A percentile compares a stretch with the other conserved stretches of the same genome.
phyloP scores from a whole-genome alignment of 2,113 vertebrate genomes.

The Ondatra zibethicus region DNA sequence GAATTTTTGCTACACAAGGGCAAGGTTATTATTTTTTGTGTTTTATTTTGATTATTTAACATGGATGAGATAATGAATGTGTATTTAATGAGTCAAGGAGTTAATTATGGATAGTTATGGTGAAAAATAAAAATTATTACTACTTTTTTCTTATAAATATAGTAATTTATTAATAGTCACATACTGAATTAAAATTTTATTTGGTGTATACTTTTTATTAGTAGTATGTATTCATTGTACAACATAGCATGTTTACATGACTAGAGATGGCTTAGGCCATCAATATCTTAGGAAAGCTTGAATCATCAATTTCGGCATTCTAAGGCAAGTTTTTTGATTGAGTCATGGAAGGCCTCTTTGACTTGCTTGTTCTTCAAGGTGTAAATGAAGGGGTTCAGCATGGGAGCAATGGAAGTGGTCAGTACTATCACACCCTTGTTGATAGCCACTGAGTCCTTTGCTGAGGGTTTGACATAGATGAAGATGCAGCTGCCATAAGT shows the following conservation, averaged over 20 bases:
- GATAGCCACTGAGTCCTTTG: constrained; percentile 34
- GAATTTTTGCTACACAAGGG: not conserved
- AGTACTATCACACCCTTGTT: constrained; percentile 65
- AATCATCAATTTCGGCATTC: not conserved
- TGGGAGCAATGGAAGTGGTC: constrained; percentile 56
- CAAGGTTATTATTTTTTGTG: not conserved
- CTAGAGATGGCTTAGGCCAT: not conserved
- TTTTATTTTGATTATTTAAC: not conserved
- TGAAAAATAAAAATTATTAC: not conserved
- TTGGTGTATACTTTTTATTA: not conserved
- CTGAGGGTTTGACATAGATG: constrained; percentile 64
- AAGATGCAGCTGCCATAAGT: constrained; percentile 72
- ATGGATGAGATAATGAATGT: not conserved
- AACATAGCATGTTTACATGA: not conserved
- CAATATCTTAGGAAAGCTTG: not conserved
- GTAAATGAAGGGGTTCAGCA: constrained; percentile 72
- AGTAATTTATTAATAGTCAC: not conserved
- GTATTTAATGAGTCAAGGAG: not conserved
- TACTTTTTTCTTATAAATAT: not conserved
- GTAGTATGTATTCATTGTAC: not conserved
- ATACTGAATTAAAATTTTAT: not conserved
- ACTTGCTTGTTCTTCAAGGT: constrained; percentile 71
- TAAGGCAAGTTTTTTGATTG: constrained; percentile 39
- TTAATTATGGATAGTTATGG: not conserved
- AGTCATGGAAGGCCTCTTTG: constrained; percentile 58